Evolutionary conservation across 2,113 vertebrate genomes (phyloP).

Genomic region (Empidonax alnorum): DNA sequence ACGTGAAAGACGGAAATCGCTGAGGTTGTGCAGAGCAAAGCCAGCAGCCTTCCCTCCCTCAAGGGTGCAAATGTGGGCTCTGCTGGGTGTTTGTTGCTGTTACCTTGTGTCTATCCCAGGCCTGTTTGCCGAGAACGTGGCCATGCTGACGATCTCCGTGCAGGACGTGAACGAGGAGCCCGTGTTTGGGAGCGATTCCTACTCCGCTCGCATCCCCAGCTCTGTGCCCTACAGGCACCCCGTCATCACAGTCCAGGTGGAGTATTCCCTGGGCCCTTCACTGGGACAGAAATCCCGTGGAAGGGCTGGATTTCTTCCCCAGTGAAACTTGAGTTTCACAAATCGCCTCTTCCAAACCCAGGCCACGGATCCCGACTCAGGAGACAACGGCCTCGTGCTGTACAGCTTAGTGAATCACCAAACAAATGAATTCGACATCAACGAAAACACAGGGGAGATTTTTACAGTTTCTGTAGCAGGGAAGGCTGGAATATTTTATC

Average conservation of each 20-base stretch:
- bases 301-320: neutral
- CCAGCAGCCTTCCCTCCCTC: neutral
- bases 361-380: constrained; percentile 77
- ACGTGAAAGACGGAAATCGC: neutral
- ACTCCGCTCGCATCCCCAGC: constrained; percentile 69
- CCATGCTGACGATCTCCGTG: neutral
- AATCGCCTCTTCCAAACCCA: neutral
- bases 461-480: constrained; percentile 69
- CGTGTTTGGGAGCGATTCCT: constrained; percentile 41
- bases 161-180: constrained; percentile 77
- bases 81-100: neutral
- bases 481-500: neutral
- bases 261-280: neutral
- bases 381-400: constrained; percentile 48
- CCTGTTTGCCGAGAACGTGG: constrained; percentile 16
- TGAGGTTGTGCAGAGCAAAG: neutral
- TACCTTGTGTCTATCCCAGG: neutral
- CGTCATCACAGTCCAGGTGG: constrained; percentile 75
- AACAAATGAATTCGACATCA: constrained; percentile 59
- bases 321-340: neutral
- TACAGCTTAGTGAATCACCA: constrained; percentile 67
- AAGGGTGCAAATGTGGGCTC: neutral
- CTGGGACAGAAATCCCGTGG: neutral
- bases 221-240: constrained; percentile 71
- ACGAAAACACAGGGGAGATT: constrained; percentile 74